Conservation (phyloP, 2,797 vertebrate genomes). For the Myripristis murdjan region DNA sequence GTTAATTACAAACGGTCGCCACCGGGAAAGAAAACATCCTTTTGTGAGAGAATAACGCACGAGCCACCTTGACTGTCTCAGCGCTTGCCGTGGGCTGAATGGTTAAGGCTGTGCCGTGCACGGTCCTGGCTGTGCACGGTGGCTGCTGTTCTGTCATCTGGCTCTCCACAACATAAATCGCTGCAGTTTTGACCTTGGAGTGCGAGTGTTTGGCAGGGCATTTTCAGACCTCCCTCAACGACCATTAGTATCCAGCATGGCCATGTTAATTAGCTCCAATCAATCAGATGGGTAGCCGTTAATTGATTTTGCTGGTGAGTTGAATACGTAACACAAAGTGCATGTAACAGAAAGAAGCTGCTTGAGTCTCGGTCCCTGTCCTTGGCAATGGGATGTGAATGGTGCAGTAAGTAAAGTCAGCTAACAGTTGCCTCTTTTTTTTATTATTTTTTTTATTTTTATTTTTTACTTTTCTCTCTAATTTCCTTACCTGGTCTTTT, state of each 20-base stretch:
- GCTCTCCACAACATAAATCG: constrained; percentile 49
- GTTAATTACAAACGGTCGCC: constrained; percentile 32
- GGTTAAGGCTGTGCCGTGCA: constrained; percentile 26
- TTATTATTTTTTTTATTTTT: too few species aligned
- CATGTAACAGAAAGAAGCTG: constrained; percentile 29
- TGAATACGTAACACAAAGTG: constrained; percentile 61
- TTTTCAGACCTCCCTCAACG: constrained; percentile 61
- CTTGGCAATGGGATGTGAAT: constrained; percentile 45
- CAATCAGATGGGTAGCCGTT: constrained; percentile 72
- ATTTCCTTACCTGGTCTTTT: background rate
- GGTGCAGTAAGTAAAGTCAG: constrained; percentile 58
- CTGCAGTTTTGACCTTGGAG: constrained; percentile 70
- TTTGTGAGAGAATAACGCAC: constrained; percentile 40
- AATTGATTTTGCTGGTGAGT: constrained; percentile 72
- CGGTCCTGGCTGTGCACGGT: constrained; percentile 27
- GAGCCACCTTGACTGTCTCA: constrained; percentile 17
- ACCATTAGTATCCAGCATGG: constrained; percentile 63
- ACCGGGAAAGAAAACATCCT: constrained; percentile 29
- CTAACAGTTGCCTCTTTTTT: constrained; percentile 22
- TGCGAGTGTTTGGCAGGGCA: constrained; percentile 48
- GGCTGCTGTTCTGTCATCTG: constrained; percentile 37
- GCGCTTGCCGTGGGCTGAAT: constrained; percentile 22
- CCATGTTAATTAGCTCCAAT: constrained; percentile 75
- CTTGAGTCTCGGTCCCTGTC: constrained; percentile 38
- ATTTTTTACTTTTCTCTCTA: background rate